Percentiles rank a stretch among this genome's conserved stretches.
These are phyloP conservation scores for Tachina grossa DNA, from an alignment of 2,888 invertebrate species.

Conservation along the genomic window DNA sequence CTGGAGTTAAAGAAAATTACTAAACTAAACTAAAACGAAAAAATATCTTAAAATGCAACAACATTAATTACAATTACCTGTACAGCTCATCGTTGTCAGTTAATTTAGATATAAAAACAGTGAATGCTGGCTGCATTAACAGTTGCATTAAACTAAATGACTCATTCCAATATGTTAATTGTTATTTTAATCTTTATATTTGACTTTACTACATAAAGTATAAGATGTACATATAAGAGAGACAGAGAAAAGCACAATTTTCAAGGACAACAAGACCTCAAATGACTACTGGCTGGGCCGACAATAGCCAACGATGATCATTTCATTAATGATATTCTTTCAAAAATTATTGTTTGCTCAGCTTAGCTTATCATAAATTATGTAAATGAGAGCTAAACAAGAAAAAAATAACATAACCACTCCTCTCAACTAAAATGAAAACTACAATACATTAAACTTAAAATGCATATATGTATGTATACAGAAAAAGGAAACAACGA, in stretches of 20 bases:
- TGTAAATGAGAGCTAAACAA: constrained; percentile 77
- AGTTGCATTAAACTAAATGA: constrained; percentile 65
- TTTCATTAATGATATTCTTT: constrained; percentile 76
- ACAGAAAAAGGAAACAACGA: constrained; percentile 47
- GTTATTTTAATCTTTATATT: constrained; percentile 68
- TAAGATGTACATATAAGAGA: not conserved
- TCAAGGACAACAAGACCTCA: constrained; percentile 63
- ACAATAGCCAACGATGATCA: constrained; percentile 58
- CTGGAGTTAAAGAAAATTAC: not conserved
- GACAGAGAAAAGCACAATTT: constrained; percentile 7
- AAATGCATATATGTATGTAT: constrained; percentile 13
- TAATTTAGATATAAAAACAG: constrained; percentile 68
- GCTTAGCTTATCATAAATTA: constrained; percentile 82
- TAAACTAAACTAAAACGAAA: constrained; percentile 29
- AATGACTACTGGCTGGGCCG: not conserved
- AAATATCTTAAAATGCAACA: constrained; percentile 67
- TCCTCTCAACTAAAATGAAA: constrained; percentile 63
- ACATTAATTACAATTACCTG: constrained; percentile 72
- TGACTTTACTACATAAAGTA: constrained; percentile 30
- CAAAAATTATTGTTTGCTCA: constrained; percentile 82
- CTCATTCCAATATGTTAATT: constrained; percentile 69
- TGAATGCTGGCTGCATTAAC: constrained; percentile 24
- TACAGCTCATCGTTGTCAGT: constrained; percentile 71
- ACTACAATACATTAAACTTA: constrained; percentile 57
- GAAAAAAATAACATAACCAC: constrained; percentile 55